phyloP scores from a whole-genome alignment of 2,888 invertebrate genomes.

The Napeogenes sylphis region DNA sequence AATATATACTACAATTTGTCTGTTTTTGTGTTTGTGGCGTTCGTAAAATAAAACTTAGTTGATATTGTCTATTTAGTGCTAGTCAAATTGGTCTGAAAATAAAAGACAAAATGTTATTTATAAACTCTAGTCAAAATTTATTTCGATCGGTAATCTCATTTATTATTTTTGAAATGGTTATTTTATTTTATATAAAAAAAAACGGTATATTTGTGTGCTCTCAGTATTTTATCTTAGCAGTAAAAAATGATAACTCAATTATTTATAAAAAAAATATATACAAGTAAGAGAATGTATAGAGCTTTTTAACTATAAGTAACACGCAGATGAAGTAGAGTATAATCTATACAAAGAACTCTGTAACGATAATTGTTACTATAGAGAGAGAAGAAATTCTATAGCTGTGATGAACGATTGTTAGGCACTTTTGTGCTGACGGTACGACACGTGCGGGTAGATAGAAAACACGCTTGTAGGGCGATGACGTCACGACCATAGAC shows the following conservation, averaged over 20 bases:
- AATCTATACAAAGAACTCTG: conserved; percentile 58
- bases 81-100: conserved; percentile 70
- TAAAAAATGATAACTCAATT: conserved; percentile 76
- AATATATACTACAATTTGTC: conserved; percentile 54
- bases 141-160: conserved; percentile 51
- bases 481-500: neutral
- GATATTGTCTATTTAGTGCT: conserved; percentile 57
- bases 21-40: conserved; percentile 44
- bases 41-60: conserved; percentile 42
- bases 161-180: conserved; percentile 48
- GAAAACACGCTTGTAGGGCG: conserved; percentile 42
- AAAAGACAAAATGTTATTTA: conserved; percentile 53
- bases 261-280: conserved; percentile 68
- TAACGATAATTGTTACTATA: conserved; percentile 49
- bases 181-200: conserved; percentile 49
- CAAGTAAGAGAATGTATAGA: conserved; percentile 77
- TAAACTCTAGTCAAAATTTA: conserved; percentile 72
- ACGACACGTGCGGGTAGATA: conserved; percentile 48
- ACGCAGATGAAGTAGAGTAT: conserved; percentile 70
- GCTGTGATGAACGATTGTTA: conserved; percentile 71
- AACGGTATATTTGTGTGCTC: conserved; percentile 54
- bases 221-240: conserved; percentile 66
- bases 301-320: conserved; percentile 73
- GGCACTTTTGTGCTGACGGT: conserved; percentile 71
- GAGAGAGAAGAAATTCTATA: conserved; percentile 71